Conservation (phyloP, 1,140 invertebrate genomes). For the Drosophila seguyi region DNA sequence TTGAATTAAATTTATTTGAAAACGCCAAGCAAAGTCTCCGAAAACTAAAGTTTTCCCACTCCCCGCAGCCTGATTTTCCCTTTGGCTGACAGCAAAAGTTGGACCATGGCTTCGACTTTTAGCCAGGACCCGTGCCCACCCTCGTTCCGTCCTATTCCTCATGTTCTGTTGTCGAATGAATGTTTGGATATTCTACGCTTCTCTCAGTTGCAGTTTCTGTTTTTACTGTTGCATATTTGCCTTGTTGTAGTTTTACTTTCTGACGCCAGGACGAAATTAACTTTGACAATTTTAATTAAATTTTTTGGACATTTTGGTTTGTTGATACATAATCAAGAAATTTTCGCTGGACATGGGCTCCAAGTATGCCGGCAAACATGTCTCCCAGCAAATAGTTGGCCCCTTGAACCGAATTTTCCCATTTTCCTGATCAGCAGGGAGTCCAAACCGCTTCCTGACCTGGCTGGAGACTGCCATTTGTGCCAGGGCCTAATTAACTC, state of each 20-base stretch:
- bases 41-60: conserved; percentile 74
- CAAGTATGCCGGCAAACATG: conserved; percentile 7
- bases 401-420: conserved; percentile 9
- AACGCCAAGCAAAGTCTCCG: conserved; percentile 65
- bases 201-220: conserved; percentile 32
- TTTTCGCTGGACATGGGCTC: conserved; percentile 36
- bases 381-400: not conserved
- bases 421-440: conserved; percentile 7
- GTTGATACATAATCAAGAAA: conserved; percentile 58
- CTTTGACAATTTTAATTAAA: conserved; percentile 80
- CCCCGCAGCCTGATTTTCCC: conserved; percentile 27
- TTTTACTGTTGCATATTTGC: conserved; percentile 40
- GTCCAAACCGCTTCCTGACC: not conserved
- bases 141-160: conserved; percentile 1
- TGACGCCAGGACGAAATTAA: conserved; percentile 60
- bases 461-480: not conserved
- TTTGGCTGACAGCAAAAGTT: conserved; percentile 43
- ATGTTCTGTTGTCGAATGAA: conserved; percentile 44
- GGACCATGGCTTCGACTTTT: conserved; percentile 45
- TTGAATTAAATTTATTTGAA: conserved; percentile 83
- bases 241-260: conserved; percentile 28
- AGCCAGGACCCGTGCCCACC: conserved; percentile 7
- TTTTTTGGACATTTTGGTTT: conserved; percentile 66
- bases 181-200: conserved; percentile 68
- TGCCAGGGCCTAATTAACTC: conserved; percentile 22